Conservation (phyloP, 2,888 invertebrate species). For the Malthinus flaveolus region DNA sequence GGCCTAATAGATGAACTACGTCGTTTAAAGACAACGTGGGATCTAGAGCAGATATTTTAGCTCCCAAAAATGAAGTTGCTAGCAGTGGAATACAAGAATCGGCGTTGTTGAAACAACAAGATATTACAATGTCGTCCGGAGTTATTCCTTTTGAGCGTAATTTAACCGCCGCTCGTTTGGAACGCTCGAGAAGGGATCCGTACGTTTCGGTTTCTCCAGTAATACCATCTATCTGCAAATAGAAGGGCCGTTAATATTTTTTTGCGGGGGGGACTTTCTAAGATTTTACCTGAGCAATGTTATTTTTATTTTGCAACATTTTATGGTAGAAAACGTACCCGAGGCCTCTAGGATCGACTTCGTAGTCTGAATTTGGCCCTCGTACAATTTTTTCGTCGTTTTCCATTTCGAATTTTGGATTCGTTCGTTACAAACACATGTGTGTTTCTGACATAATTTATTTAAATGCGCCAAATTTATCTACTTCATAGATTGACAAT, state of each 20-base stretch:
- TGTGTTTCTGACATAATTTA: too few relatives aligned
- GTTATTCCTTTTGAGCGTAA: slow-evolving; percentile 46
- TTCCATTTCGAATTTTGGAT: too few relatives aligned
- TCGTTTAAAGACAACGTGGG: slow-evolving; percentile 37
- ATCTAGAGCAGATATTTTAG: slow-evolving; percentile 42
- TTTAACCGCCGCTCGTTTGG: slow-evolving; percentile 5
- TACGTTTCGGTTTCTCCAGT: slow-evolving; percentile 45
- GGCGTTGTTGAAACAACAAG: slow-evolving; percentile 56
- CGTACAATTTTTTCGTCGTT: background rate
- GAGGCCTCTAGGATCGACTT: background rate
- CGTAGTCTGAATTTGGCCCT: background rate
- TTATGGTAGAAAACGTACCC: background rate
- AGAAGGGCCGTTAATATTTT: background rate
- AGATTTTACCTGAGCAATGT: background rate
- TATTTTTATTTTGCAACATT: background rate
- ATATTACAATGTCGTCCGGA: slow-evolving; percentile 53
- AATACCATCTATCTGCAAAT: slow-evolving; percentile 11
- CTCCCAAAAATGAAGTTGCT: slow-evolving; percentile 55
- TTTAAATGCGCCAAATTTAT: too few relatives aligned
- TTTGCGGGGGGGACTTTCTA: background rate
- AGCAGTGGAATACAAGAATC: slow-evolving; percentile 55
- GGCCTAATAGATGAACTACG: slow-evolving; percentile 34
- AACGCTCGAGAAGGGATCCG: slow-evolving; percentile 37
- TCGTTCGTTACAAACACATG: too few relatives aligned
- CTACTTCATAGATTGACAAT: too few relatives aligned